Evolutionary conservation across 1,140 invertebrate genomes (phyloP), one percentile per base, ranked within the genome.

Genomic region (Nomia melanderi): DNA sequence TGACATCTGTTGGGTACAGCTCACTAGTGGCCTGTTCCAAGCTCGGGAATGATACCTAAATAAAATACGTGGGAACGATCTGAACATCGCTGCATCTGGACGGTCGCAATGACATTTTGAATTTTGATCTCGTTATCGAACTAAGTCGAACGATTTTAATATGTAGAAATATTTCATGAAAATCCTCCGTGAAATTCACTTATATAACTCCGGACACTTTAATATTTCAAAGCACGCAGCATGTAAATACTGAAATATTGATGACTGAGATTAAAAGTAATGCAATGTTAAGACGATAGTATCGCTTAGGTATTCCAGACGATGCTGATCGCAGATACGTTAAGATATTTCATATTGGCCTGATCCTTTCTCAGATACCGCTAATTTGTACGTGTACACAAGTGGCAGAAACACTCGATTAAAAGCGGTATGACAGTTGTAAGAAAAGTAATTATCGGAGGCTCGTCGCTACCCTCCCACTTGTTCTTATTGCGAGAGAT

Each of bases 1-100:
- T 33, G 53, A 75, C 64, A 59, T 75, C 54, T 75, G 73, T 4
- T 59, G 29, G 53, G 29, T 2, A 27, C 64, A 75, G 64, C 64
- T 67, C 59, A n/a, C 73, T 36, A 67, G 27, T 59, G 72, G 62
- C 1, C 29, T 67, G 53, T 60, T 59, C 59, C 29, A 63, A 20
- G 9, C 41, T 72, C 23, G 5, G 20, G 23, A 73, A 65, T 33
- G 60, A 74, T 56, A 65, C 6, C 14, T 17, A 67, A 67, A 75
- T 67, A 67, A 66, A 36, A 57, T 56, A 23, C n/a, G 41, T 8
- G 31, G 6, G 23, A 31, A 29, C 31, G 7, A 6, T 12, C 29
- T 23, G 12, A 31, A 27, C 7, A 25, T 62, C 14, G 69, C 39
- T 71, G 63, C n/a, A 47, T 62, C 57, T 39, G 70, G 44, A 11